Percentiles rank a stretch among this genome's conserved stretches.
These are phyloP conservation scores for Enteromius argenteus DNA, from an alignment of 2,797 vertebrate species.

Conservation along the genomic window DNA sequence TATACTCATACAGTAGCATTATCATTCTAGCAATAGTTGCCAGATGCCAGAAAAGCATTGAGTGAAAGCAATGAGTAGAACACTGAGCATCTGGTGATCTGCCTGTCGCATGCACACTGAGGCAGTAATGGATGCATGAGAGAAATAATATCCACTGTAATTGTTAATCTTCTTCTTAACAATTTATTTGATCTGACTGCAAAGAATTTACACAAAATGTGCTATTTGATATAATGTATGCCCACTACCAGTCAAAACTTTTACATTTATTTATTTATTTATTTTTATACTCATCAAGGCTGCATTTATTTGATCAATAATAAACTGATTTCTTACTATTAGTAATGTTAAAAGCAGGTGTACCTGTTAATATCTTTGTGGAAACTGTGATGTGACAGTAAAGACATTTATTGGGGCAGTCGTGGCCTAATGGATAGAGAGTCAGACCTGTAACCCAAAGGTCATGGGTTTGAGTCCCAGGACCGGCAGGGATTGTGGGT, in stretches of 20 bases:
- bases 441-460: no score
- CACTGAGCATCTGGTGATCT: not conserved
- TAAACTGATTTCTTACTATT: not conserved
- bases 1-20: not conserved
- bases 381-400: not conserved
- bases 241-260: not conserved
- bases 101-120: not conserved
- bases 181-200: not conserved
- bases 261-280: not conserved
- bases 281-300: not conserved
- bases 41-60: not conserved
- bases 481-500: no score
- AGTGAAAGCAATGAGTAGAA: not conserved
- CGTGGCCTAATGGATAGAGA: no score
- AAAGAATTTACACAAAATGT: not conserved
- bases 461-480: no score
- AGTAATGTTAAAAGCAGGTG: not conserved
- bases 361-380: not conserved
- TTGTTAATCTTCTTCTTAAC: not conserved
- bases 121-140: not conserved
- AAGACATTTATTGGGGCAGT: no score
- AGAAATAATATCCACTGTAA: not conserved
- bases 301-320: not conserved
- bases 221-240: not conserved
- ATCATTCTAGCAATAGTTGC: not conserved